Base-by-base conservation (phyloP, 2,113 vertebrate genomes). In the Murina feae region DNA sequence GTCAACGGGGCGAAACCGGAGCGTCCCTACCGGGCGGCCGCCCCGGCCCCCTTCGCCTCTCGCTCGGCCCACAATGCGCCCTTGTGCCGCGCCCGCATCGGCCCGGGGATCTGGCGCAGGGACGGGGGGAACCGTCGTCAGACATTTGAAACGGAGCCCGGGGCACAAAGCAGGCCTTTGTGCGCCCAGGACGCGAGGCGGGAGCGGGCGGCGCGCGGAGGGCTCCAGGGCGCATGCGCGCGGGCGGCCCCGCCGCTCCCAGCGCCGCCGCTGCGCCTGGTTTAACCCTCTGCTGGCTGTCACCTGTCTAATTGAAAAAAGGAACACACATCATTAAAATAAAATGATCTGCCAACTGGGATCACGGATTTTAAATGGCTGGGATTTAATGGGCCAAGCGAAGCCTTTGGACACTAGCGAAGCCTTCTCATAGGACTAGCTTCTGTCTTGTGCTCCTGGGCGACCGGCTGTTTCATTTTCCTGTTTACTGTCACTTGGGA, bases 141-240 rank as follows among this genome's bases (percentile, higher is more conserved):
- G 98, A 98, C 98, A 98, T 98, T 98, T 98, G 98, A 98, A 98
- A 98, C 98, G 98, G 98, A 98, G 97, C 96, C 92, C 32, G 90
- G 96, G 98, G 97, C 98, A 98, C 98, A 98, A 98, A 98, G 98
- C 96, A 69, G 81, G 95, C 89, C 98, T 98, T 98, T 98, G 98
- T 98, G 97, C 96, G 25, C 79, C 60, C 6, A 65, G 92, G 95
- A 88, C 74, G 97, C 90, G 72, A 74, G 97, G 97, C 58, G 5
- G 76, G 95, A 94, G 96, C 76, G 89, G 89, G 96, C 93, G 94
- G 94, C 92, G 90, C 84, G 97, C 83, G 51, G 95, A 97, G 96
- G 60, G 97, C 96, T 89, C 94, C 97, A 79, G 89, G 89, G 95
- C 96, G 98, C 98, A 98, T 96, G 97, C 32, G 92, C 97, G 97